These are phyloP conservation scores for Melopsittacus undulatus DNA, from an alignment of 2,797 vertebrate genomes.

Conservation along the genomic window DNA sequence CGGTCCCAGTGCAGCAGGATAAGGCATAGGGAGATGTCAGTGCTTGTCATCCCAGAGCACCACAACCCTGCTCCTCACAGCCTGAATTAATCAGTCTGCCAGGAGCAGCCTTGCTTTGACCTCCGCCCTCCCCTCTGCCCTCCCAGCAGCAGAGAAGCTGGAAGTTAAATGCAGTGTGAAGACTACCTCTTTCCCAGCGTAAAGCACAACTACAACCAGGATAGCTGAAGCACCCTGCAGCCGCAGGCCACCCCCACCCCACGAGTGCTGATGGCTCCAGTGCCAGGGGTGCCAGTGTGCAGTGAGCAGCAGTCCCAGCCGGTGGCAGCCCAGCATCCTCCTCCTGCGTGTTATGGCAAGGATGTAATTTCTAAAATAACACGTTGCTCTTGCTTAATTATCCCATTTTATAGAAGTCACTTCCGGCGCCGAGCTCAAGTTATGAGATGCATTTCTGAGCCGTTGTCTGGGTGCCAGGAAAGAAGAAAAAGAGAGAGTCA, in stretches of 20 bases:
- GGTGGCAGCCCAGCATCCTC: not conserved
- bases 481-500: conserved; percentile 39
- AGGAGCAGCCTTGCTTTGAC: conserved; percentile 32
- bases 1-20: not conserved
- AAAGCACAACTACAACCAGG: not conserved
- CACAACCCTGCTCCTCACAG: not conserved
- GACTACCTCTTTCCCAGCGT: not conserved
- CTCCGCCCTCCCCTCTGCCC: not conserved
- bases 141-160: not conserved
- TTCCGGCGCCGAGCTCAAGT: conserved; percentile 31
- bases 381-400: conserved; percentile 63
- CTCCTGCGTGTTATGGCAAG: not conserved
- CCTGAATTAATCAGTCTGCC: conserved; percentile 30
- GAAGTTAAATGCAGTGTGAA: not conserved
- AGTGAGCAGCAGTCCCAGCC: not conserved
- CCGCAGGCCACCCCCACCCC: not conserved
- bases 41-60: not conserved
- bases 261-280: accelerated
- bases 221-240: not conserved
- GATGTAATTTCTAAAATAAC: conserved; percentile 70
- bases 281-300: not conserved
- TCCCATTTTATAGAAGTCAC: conserved; percentile 53
- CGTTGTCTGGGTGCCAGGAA: conserved; percentile 44
- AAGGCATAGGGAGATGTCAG: not conserved
- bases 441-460: conserved; percentile 49